Conservation (phyloP, 2,113 vertebrate species). For the Oceanites oceanicus region DNA sequence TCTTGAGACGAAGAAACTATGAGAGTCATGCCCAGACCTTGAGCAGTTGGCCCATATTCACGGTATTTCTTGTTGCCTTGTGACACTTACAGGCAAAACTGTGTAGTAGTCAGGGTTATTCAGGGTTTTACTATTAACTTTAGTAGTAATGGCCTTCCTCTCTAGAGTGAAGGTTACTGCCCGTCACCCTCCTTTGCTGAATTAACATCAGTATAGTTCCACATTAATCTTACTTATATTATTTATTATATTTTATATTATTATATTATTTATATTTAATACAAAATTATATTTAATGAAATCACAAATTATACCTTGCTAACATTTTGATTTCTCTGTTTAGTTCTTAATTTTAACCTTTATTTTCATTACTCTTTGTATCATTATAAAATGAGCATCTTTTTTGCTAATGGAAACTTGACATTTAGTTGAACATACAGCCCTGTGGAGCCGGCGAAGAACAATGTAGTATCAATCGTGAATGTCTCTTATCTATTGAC, state of each 20-base stretch:
- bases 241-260: not conserved
- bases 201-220: not conserved
- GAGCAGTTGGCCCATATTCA: not conserved
- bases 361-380: not conserved
- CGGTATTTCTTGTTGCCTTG: not conserved
- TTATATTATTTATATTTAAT: not conserved
- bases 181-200: not conserved
- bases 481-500: not conserved
- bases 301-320: not conserved
- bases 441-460: not conserved
- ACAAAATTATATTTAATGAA: not conserved
- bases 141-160: not conserved
- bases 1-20: not conserved
- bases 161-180: not conserved
- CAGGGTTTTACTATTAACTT: not conserved
- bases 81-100: not conserved
- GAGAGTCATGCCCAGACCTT: not conserved
- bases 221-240: not conserved
- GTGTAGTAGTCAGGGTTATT: not conserved
- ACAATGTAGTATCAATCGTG: not conserved
- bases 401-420: not conserved
- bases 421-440: not conserved
- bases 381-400: not conserved
- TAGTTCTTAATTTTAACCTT: not conserved
- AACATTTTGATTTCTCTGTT: not conserved